Percentiles rank a stretch among this genome's conserved stretches.
phyloP scores from a whole-genome alignment of 2,797 vertebrate genomes.

The Orientallactaga sibirica region DNA sequence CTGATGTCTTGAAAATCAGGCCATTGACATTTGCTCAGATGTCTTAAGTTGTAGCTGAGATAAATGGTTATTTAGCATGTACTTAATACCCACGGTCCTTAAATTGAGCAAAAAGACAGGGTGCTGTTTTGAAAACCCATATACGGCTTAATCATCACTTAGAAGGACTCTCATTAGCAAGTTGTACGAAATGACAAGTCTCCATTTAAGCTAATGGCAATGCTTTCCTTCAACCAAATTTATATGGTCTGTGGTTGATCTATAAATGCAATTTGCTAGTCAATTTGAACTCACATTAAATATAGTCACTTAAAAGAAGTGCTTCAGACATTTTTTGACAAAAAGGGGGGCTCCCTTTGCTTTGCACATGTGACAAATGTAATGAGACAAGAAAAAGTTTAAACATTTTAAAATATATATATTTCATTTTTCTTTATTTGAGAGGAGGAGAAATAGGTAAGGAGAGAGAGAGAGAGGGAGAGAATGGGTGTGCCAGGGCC shows the following conservation, averaged over 20 bases:
- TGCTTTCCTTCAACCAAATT: constrained; percentile 33
- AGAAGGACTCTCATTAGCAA: not conserved
- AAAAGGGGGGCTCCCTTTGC: not conserved
- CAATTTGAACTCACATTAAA: constrained; percentile 56
- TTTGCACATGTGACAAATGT: not conserved
- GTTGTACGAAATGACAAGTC: not conserved
- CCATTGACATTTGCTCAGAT: not conserved
- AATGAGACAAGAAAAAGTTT: not conserved
- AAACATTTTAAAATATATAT: not conserved
- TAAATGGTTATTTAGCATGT: not conserved
- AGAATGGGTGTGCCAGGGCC: too few species aligned
- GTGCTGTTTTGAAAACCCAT: not conserved
- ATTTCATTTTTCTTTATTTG: too few species aligned
- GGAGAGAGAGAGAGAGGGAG: too few species aligned
- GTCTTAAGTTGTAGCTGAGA: constrained; percentile 28
- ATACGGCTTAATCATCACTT: not conserved
- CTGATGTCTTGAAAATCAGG: constrained; percentile 15
- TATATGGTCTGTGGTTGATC: not conserved
- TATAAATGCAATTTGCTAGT: constrained; percentile 30
- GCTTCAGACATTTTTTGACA: not conserved
- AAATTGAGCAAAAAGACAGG: not conserved
- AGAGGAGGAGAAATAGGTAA: too few species aligned
- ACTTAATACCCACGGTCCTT: not conserved
- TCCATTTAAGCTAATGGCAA: constrained; percentile 28
- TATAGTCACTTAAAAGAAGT: not conserved